These are phyloP conservation scores for Brevipalpus yothersi DNA, from an alignment of 1,140 invertebrate species.

Conservation along the genomic window DNA sequence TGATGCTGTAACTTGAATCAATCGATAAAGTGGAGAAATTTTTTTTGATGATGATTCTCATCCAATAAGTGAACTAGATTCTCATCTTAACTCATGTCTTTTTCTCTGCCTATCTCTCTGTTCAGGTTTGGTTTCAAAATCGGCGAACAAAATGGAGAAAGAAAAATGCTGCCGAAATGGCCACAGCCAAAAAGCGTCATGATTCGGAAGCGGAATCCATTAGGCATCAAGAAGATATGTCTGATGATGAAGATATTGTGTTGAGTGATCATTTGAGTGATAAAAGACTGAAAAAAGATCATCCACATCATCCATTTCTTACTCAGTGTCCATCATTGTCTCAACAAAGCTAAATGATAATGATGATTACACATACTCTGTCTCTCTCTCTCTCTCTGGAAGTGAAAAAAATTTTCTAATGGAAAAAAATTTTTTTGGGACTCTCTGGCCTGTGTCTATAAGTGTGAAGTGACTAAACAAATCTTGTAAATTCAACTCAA, in stretches of 20 bases:
- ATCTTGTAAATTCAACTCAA: too few species aligned
- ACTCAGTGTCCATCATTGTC: neutral
- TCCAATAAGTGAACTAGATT: too few species aligned
- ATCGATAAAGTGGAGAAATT: too few species aligned
- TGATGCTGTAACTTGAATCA: neutral
- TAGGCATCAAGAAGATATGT: neutral
- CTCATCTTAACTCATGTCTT: neutral
- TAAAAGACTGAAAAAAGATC: constrained; percentile 6
- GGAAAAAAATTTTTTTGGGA: too few species aligned
- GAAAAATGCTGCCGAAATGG: constrained; percentile 96
- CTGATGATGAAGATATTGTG: constrained; percentile 4
- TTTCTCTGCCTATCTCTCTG: constrained; percentile 10
- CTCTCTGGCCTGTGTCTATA: too few species aligned
- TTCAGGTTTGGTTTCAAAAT: constrained; percentile 99
- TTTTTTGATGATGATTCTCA: too few species aligned
- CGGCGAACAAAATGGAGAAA: constrained; percentile 97
- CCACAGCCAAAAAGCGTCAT: constrained; percentile 83
- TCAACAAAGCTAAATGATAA: neutral
- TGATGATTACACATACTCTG: too few species aligned
- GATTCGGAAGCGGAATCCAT: constrained; percentile 37
- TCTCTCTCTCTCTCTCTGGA: too few species aligned
- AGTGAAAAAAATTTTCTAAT: too few species aligned
- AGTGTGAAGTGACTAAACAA: too few species aligned
- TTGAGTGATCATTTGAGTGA: constrained; percentile 1
- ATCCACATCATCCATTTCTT: neutral